Evolutionary conservation across 2,888 invertebrate species (phyloP), one percentile per base, ranked within the genome.

Genomic region (Xestobium rufovillosum): DNA sequence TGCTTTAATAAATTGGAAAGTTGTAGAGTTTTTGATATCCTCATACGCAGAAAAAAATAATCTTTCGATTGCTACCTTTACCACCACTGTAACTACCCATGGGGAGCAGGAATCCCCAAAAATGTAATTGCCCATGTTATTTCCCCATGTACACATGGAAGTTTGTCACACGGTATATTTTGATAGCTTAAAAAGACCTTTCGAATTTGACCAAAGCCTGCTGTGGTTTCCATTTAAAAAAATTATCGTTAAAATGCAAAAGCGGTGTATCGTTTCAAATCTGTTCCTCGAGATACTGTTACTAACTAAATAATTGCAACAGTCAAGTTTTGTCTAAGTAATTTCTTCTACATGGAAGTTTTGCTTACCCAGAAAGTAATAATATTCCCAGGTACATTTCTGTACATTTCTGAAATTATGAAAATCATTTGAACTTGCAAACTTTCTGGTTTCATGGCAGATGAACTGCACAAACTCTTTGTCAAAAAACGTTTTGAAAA

Each of bases 241-340:
- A n/a, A 19, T 19, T 19, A 19, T 19, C 23, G n/a, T 19, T 19
- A n/a, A 19, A 19, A 19, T 19, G 23, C n/a, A 19, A n/a, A 19
- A 19, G n/a, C 23, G 23, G n/a, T 19, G 23, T 8, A 19, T 19
- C 23, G n/a, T 19, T 19, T 19, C 23, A 19, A 19, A 19, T n/a
- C 23, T 19, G n/a, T 19, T 19, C n/a, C 23, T 19, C 6, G 23
- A 19, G n/a, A 19, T 19, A 19, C 23, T 19, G 23, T 19, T 19
- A n/a, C 23, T 19, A 8, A 19, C 23, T 19, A 19, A 19, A n/a
- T n/a, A 19, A 19, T 19, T 19, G 23, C n/a, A 19, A n/a, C 23
- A 8, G 23, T 19, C 23, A 19, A n/a, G 23, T 19, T 19, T 19
- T 19, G 23, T 19, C n/a, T 19, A 19, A 19, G 23, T 19, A 19